Conservation (phyloP, 2,888 invertebrate species). For the Tortricodes alternella region DNA sequence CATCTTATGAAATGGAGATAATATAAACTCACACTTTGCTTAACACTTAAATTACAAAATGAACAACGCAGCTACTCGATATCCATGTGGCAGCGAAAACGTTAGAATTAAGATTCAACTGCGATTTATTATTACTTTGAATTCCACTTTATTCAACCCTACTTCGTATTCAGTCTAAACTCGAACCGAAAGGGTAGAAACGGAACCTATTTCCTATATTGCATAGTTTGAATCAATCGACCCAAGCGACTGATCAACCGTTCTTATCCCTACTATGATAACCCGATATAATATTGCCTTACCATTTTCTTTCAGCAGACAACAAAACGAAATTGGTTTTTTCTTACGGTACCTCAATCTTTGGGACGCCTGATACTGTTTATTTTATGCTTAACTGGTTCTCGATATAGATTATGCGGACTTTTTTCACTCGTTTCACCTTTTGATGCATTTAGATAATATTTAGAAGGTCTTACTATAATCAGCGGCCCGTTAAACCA, state of each 20-base stretch:
- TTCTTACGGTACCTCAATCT: conserved; percentile 2
- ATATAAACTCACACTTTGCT: too few species aligned
- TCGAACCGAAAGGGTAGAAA: not conserved
- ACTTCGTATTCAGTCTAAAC: not conserved
- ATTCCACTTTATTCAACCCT: not conserved
- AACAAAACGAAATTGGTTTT: conserved; percentile 9
- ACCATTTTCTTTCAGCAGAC: not conserved
- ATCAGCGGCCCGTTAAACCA: too few species aligned
- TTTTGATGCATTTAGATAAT: too few species aligned
- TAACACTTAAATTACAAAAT: too few species aligned
- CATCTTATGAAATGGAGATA: too few species aligned
- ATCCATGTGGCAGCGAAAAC: too few species aligned
- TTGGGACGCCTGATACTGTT: not conserved
- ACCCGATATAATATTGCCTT: conserved; percentile 4
- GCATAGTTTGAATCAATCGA: not conserved
- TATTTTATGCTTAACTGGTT: not conserved
- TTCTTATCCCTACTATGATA: not conserved
- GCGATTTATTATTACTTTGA: too few species aligned
- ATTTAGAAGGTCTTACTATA: too few species aligned
- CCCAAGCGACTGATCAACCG: not conserved
- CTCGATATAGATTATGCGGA: too few species aligned
- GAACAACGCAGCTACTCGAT: too few species aligned
- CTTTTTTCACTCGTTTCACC: too few species aligned
- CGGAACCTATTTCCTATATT: not conserved
- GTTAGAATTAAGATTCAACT: too few species aligned